Evolutionary conservation across 2,797 vertebrate species (phyloP).

Genomic region (Ciconia nigra): DNA sequence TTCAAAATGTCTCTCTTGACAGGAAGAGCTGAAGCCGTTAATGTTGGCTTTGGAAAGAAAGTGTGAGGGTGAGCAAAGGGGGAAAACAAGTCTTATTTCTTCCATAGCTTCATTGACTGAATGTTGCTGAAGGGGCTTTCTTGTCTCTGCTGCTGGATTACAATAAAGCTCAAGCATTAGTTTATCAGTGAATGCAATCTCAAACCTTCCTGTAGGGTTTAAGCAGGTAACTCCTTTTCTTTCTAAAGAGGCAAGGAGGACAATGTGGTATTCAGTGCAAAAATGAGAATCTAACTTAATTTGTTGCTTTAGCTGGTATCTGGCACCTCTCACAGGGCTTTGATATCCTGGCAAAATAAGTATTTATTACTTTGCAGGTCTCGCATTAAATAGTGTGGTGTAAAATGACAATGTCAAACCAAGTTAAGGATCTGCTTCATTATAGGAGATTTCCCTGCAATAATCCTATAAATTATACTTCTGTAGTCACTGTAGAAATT

Average conservation of each 20-base stretch:
- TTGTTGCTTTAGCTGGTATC: neutral
- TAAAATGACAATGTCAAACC: neutral
- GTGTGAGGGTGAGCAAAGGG: neutral
- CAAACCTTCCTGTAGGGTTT: neutral
- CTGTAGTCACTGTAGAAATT: neutral
- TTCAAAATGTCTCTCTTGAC: neutral
- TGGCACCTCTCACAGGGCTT: neutral
- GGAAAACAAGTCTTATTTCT: neutral
- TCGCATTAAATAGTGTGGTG: neutral
- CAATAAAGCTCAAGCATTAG: neutral
- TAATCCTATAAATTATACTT: neutral
- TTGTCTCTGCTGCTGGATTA: neutral
- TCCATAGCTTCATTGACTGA: neutral
- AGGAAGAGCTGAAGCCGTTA: neutral
- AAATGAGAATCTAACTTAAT: neutral
- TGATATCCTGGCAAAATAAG: neutral
- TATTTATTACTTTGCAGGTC: neutral
- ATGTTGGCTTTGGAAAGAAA: neutral
- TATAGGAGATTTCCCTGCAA: neutral
- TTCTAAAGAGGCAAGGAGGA: neutral
- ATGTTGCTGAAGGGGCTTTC: neutral
- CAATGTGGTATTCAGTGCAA: neutral
- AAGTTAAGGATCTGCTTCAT: constrained; percentile 6
- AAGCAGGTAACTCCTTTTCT: neutral
- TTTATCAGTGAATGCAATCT: neutral